Evolutionary conservation across 1,140 invertebrate genomes (phyloP).

Genomic region (Philotrypesis tridentata): DNA sequence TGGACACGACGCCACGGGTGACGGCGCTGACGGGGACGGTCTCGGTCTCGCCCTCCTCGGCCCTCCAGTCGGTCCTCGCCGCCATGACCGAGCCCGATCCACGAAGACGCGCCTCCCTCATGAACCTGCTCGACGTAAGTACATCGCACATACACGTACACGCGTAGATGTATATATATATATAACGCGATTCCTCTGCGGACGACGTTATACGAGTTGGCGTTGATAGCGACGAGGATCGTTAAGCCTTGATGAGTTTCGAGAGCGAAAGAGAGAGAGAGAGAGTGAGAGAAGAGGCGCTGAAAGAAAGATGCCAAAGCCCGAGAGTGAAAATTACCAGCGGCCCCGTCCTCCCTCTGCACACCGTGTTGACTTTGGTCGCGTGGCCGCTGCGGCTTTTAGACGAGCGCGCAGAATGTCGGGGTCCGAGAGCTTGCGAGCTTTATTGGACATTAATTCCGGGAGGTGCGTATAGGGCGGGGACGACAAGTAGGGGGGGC

Average conservation of each 20-base stretch:
- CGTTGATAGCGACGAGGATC: too few species aligned
- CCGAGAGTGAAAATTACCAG: too few species aligned
- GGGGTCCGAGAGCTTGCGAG: neutral
- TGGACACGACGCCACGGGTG: slow-evolving; percentile 71
- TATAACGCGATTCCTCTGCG: too few species aligned
- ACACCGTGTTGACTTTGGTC: too few species aligned
- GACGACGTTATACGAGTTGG: too few species aligned
- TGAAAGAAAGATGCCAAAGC: neutral
- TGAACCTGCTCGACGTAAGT: slow-evolving; percentile 78
- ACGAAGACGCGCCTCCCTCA: slow-evolving; percentile 74
- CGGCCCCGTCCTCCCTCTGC: too few species aligned
- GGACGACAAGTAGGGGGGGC: too few species aligned
- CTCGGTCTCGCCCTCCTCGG: slow-evolving; percentile 72
- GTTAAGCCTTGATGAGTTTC: neutral
- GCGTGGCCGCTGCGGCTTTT: too few species aligned
- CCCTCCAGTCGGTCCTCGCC: slow-evolving; percentile 74
- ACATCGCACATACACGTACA: neutral
- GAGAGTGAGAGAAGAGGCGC: too few species aligned
- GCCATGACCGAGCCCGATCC: slow-evolving; percentile 76
- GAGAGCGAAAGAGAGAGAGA: too few species aligned
- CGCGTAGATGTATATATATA: neutral
- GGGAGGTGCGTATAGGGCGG: too few species aligned
- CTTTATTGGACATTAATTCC: neutral
- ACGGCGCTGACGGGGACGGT: slow-evolving; percentile 74
- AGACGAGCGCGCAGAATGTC: neutral